Evolutionary conservation across 2,797 vertebrate species (phyloP).

Genomic region (Muraenolepis orangiensis): DNA sequence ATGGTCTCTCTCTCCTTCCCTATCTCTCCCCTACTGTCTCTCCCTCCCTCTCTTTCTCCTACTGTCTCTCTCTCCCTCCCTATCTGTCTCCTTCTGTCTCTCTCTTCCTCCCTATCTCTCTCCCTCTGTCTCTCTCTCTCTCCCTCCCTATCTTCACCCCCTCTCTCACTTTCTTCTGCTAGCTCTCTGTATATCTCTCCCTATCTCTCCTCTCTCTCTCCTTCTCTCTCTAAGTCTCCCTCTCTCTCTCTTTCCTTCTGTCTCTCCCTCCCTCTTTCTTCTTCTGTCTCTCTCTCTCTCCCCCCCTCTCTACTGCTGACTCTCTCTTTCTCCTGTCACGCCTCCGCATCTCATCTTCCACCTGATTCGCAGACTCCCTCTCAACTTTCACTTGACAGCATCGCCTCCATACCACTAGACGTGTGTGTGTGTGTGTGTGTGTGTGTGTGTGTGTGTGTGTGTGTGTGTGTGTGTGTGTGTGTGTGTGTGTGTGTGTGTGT

Average conservation of each 20-base stretch:
- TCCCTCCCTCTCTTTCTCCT: neutral
- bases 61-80: neutral
- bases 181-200: neutral
- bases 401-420: neutral
- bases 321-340: slow-evolving; percentile 22
- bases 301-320: neutral
- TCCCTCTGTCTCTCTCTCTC: neutral
- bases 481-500: neutral
- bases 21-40: neutral
- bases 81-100: neutral
- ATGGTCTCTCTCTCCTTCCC: neutral
- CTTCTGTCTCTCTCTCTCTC: neutral
- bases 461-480: neutral
- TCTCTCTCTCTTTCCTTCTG: neutral
- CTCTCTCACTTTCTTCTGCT: neutral
- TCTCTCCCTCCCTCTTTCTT: neutral
- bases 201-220: neutral
- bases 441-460: neutral
- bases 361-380: slow-evolving; percentile 20
- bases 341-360: slow-evolving; percentile 28
- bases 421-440: neutral
- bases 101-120: too few species aligned
- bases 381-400: slow-evolving; percentile 23
- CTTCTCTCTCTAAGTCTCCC: neutral
- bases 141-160: neutral